These are phyloP conservation scores for Helicolenus hilgendorfi DNA, from an alignment of 2,797 vertebrate species.

Conservation along the genomic window DNA sequence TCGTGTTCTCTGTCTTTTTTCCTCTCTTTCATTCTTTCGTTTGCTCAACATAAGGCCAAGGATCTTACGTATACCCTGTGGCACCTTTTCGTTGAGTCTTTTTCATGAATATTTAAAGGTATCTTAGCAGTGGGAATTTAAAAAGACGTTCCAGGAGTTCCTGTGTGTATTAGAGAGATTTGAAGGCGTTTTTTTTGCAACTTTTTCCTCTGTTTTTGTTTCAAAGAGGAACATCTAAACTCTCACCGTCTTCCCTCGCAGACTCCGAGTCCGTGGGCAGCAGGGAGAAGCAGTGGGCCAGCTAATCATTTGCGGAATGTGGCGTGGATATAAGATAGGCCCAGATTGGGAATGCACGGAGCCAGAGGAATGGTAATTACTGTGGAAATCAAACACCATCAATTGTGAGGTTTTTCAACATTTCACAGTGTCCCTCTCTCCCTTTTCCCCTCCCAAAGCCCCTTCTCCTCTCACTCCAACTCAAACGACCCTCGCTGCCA, in stretches of 20 bases:
- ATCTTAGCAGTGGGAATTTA: background rate
- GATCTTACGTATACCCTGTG: background rate
- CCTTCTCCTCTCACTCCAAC: slow-evolving; percentile 71
- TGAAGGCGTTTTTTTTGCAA: background rate
- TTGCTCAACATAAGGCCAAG: background rate
- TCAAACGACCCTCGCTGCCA: slow-evolving; percentile 76
- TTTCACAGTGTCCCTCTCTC: slow-evolving; percentile 81
- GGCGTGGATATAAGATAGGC: slow-evolving; percentile 90
- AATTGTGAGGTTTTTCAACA: slow-evolving; percentile 91
- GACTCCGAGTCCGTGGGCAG: slow-evolving; percentile 72
- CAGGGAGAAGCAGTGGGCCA: slow-evolving; percentile 81
- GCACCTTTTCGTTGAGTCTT: background rate
- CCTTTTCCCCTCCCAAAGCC: slow-evolving; percentile 63
- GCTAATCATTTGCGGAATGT: slow-evolving; percentile 90
- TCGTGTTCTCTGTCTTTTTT: slow-evolving; percentile 25
- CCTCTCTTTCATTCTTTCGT: background rate
- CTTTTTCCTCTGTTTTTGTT: slow-evolving; percentile 4
- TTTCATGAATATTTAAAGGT: background rate
- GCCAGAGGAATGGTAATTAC: slow-evolving; percentile 92
- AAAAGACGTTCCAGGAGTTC: background rate
- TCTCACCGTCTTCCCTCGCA: slow-evolving; percentile 42
- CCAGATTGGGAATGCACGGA: slow-evolving; percentile 87
- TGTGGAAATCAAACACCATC: slow-evolving; percentile 92
- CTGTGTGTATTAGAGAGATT: background rate
- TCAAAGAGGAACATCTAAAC: slow-evolving; percentile 8